Evolutionary conservation across 1,140 invertebrate genomes (phyloP), one percentile per base, ranked within the genome.

Genomic region (Oncopodura yosiiana): DNA sequence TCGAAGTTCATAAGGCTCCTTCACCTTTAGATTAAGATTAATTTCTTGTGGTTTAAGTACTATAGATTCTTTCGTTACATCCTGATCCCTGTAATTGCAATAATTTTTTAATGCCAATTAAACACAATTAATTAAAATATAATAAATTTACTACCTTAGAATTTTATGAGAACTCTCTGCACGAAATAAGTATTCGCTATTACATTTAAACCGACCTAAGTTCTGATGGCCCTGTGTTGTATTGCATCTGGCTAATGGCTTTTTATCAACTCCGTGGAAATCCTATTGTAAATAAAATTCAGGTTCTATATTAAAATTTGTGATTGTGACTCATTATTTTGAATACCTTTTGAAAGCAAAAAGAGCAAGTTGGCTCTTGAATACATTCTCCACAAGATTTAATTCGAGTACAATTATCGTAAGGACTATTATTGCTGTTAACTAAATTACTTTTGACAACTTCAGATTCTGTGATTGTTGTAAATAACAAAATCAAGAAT

Each of bases 31-130:
- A 27, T 43, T 36, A 8, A 81, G 64, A 39, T 66, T 68, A 1
- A 79, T 69, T 42, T 69, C 62, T 60, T 82, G 80, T 5, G 80
- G 80, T 54, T 68, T 70, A 38, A 82, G 69, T 63, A 81, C 80
- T 23, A 81, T 70, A 42, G 53, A 49, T 11, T 52, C 56, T 53
- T 64, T 62, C 36, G 65, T 61, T 16, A 69, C 60, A 18, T 62
- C 63, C 26, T 67, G 64, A 32, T 68, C 66, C 24, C 59, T 60
- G 30, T 32, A 46, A 39, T 43, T n/a, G n/a, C 16, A 45, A n/a
- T n/a, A n/a, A n/a, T n/a, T n/a, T n/a, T n/a, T n/a, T n/a, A n/a
- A n/a, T n/a, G n/a, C n/a, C n/a, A n/a, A n/a, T n/a, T n/a, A n/a
- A n/a, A n/a, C n/a, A n/a, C n/a, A n/a, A n/a, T n/a, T n/a, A n/a